Conservation (phyloP, 2,113 vertebrate genomes). For the Lates calcarifer region DNA sequence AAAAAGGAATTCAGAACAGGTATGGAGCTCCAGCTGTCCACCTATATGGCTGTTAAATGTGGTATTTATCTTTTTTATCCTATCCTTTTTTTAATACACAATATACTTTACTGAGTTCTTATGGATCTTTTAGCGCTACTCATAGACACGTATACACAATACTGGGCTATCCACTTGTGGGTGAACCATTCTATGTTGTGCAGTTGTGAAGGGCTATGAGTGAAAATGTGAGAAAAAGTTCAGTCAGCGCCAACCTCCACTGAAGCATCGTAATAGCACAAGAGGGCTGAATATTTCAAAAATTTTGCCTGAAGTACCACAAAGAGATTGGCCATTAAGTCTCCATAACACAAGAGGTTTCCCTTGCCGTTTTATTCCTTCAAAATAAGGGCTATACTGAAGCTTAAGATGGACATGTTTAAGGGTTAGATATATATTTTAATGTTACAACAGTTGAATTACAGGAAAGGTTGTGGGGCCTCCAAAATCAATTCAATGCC, state of each 20-base stretch:
- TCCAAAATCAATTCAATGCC: conserved; percentile 1
- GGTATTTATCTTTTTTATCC: not conserved
- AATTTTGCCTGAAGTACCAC: not conserved
- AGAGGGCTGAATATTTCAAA: not conserved
- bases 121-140: too few relatives aligned
- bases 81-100: not conserved
- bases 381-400: not conserved
- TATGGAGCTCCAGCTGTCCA: not conserved
- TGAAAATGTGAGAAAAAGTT: not conserved
- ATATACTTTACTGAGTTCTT: too few relatives aligned
- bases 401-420: not conserved
- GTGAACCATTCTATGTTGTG: not conserved
- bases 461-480: not conserved
- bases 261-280: not conserved
- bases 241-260: not conserved
- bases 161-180: not conserved
- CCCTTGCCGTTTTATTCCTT: not conserved
- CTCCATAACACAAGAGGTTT: not conserved
- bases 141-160: not conserved
- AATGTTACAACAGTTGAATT: not conserved
- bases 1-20: not conserved
- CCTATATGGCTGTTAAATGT: not conserved
- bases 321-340: not conserved
- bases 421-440: not conserved
- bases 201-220: not conserved